Evolutionary conservation across 2,888 invertebrate genomes (phyloP).

Genomic region (Hydrotaea diabolus): DNA sequence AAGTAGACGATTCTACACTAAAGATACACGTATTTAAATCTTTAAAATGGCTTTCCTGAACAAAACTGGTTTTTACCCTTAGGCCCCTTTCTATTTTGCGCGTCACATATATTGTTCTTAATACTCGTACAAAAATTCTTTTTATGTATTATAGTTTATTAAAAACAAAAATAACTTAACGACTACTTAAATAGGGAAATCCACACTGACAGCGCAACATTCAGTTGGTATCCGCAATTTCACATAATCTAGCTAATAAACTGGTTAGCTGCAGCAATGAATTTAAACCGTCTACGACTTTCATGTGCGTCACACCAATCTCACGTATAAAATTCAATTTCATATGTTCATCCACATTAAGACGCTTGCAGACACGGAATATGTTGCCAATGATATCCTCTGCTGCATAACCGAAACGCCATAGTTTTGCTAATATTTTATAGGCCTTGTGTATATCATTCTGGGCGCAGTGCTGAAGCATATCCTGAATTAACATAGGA

Average conservation of each 20-base stretch:
- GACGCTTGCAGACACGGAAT: conserved; percentile 95
- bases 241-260: conserved; percentile 91
- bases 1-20: too few species aligned
- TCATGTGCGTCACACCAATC: conserved; percentile 94
- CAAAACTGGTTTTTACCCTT: too few species aligned
- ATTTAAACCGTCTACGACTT: conserved; percentile 93
- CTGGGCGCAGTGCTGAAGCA: conserved; percentile 91
- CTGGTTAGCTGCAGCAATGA: conserved; percentile 95
- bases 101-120: too few species aligned
- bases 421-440: conserved; percentile 92
- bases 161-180: not conserved
- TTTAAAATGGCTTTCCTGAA: too few species aligned
- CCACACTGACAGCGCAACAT: not conserved
- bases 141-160: too few species aligned
- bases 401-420: conserved; percentile 96
- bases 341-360: conserved; percentile 89
- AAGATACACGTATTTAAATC: too few species aligned
- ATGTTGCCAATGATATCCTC: conserved; percentile 98
- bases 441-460: conserved; percentile 93
- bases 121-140: too few species aligned
- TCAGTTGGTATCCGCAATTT: conserved; percentile 74
- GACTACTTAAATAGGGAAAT: not conserved
- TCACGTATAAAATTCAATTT: conserved; percentile 94
- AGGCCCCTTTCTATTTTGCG: too few species aligned
- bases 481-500: conserved; percentile 94